Conservation (phyloP, 2,888 invertebrate genomes). For the Drosophila seclusa region DNA sequence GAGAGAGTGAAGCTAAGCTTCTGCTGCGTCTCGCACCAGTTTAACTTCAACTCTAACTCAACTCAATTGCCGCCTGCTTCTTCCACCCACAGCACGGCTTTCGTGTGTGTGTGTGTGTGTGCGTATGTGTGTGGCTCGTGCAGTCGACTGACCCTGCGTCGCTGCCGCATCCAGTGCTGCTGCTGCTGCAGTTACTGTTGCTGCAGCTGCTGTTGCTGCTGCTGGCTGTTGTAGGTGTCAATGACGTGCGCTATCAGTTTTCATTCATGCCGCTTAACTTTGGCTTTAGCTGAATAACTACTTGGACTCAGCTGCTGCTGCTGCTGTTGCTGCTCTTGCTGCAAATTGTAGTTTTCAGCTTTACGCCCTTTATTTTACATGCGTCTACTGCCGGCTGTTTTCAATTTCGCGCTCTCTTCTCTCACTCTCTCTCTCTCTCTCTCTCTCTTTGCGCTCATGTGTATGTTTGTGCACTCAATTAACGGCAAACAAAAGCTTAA, state of each 20-base stretch:
- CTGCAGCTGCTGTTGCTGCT: constrained; percentile 23
- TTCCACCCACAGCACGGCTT: constrained; percentile 16
- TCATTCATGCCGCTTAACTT: constrained; percentile 69
- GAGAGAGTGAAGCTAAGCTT: constrained; percentile 13
- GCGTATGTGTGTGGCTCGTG: constrained; percentile 23
- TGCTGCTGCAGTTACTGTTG: not conserved
- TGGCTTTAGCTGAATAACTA: constrained; percentile 46
- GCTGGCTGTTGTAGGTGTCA: constrained; percentile 67
- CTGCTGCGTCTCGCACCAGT: constrained; percentile 8
- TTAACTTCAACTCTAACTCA: constrained; percentile 1
- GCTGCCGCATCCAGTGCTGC: constrained; percentile 9
- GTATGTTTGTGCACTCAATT: constrained; percentile 71
- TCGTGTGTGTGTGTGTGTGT: constrained; percentile 4
- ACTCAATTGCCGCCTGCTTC: constrained; percentile 15
- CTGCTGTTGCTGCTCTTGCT: constrained; percentile 7
- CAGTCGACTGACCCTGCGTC: constrained; percentile 20
- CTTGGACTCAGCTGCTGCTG: constrained; percentile 23
- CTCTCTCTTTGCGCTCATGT: constrained; percentile 13
- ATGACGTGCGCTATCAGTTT: constrained; percentile 79
- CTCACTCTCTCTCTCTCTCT: constrained; percentile 1
- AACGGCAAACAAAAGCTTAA: constrained; percentile 71
- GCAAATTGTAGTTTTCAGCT: constrained; percentile 29
- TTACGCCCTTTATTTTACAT: constrained; percentile 42
- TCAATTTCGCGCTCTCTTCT: constrained; percentile 20
- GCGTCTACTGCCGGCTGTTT: constrained; percentile 52